phyloP scores from a whole-genome alignment of 2,888 invertebrate species.

The Orthosia incerta region DNA sequence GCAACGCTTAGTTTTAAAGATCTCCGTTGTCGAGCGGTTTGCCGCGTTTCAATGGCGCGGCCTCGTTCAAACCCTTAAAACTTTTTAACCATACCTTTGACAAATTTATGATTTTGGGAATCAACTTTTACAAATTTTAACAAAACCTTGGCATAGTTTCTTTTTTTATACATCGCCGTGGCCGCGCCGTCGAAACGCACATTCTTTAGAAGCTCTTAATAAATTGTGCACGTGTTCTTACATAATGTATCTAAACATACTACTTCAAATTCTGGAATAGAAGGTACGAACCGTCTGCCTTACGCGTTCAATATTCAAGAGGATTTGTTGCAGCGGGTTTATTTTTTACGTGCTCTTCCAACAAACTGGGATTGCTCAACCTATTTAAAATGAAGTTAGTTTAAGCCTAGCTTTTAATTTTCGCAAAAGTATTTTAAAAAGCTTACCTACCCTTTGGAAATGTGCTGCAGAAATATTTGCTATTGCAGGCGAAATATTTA shows the following conservation, averaged over 20 bases:
- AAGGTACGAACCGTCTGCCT: background rate
- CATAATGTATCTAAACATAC: background rate
- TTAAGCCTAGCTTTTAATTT: background rate
- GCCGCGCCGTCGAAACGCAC: no score
- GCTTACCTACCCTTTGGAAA: background rate
- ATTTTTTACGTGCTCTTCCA: background rate
- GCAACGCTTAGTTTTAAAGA: no score
- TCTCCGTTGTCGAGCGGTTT: no score
- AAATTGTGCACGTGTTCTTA: conserved; percentile 11
- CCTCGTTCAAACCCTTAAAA: no score
- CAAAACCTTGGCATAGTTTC: no score
- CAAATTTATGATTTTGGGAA: no score
- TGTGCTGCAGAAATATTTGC: background rate
- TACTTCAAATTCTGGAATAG: conserved; percentile 3
- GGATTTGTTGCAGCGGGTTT: background rate
- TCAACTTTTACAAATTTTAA: no score
- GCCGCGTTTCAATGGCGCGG: no score
- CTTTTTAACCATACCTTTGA: no score
- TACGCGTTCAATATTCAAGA: background rate
- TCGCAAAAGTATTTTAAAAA: conserved; percentile 6
- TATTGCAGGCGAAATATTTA: background rate
- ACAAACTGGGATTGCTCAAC: background rate
- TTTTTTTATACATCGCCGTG: no score
- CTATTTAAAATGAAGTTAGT: background rate
- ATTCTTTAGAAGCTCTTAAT: conserved; percentile 7